Conservation (phyloP, 1,140 invertebrate species). For the Theocolax elegans region DNA sequence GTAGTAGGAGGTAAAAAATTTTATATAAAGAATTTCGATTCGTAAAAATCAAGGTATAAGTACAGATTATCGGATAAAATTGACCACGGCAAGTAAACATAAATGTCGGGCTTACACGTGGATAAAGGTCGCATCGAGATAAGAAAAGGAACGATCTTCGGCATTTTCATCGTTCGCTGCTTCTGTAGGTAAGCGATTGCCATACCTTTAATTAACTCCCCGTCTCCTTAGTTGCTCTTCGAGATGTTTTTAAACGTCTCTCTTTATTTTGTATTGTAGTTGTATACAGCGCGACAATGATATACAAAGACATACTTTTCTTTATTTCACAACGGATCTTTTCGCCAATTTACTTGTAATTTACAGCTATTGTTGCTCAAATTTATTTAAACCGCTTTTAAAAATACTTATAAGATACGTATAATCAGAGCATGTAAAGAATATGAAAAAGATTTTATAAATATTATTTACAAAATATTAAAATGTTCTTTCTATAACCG, state of each 20-base stretch:
- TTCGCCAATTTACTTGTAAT: neutral
- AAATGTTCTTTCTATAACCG: no score
- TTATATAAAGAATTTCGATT: no score
- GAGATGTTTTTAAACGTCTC: neutral
- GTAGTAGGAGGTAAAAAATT: no score
- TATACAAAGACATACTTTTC: conserved; percentile 3
- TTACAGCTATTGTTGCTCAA: neutral
- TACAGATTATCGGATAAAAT: conserved; percentile 17
- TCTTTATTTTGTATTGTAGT: neutral
- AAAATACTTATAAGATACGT: no score
- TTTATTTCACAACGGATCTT: no score
- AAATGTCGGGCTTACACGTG: neutral
- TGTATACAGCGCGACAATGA: neutral
- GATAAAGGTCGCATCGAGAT: conserved; percentile 34
- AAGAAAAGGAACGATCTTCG: conserved; percentile 14
- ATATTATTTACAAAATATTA: no score
- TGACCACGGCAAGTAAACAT: neutral
- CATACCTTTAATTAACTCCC: conserved; percentile 51
- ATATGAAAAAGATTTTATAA: no score
- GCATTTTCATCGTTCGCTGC: conserved; percentile 17
- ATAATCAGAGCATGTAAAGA: no score
- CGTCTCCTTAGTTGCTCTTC: conserved; percentile 9
- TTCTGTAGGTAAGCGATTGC: conserved; percentile 41
- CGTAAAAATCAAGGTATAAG: neutral
- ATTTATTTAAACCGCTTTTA: no score